Conservation (phyloP, 2,113 vertebrate species). For the Mobula hypostoma region DNA sequence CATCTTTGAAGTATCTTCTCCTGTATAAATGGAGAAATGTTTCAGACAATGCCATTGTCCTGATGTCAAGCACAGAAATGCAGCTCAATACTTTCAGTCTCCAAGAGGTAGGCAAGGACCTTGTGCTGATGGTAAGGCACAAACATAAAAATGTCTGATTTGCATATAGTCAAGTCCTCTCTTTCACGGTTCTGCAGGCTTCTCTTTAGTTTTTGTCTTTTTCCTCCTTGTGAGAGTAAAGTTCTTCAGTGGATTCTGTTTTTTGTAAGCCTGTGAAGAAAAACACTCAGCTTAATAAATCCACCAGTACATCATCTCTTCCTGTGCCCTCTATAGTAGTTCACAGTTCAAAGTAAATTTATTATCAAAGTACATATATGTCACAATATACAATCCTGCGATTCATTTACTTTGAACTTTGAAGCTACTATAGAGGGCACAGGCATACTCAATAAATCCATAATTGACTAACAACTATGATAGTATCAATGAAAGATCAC, state of each 20-base stretch:
- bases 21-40: background rate
- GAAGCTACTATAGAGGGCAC: too few species aligned
- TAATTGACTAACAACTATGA: too few species aligned
- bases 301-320: background rate
- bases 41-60: background rate
- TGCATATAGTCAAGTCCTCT: background rate
- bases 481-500: too few species aligned
- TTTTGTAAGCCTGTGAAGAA: constrained; percentile 44
- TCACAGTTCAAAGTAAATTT: too few species aligned
- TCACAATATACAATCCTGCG: too few species aligned
- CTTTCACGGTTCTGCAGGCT: background rate
- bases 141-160: background rate
- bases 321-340: background rate
- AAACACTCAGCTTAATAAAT: background rate
- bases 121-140: background rate
- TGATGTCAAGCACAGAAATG: background rate
- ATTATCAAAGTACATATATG: too few species aligned
- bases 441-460: too few species aligned
- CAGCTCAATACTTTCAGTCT: too few species aligned
- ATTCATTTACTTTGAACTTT: too few species aligned
- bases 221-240: constrained; percentile 49
- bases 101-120: background rate
- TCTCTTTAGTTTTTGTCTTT: background rate
- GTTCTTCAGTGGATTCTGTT: constrained; percentile 61
- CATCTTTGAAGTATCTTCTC: background rate